Evolutionary conservation across 92 coral and sea anemone genomes (phyloP).

Genomic region (Epizoanthus ramosus): DNA sequence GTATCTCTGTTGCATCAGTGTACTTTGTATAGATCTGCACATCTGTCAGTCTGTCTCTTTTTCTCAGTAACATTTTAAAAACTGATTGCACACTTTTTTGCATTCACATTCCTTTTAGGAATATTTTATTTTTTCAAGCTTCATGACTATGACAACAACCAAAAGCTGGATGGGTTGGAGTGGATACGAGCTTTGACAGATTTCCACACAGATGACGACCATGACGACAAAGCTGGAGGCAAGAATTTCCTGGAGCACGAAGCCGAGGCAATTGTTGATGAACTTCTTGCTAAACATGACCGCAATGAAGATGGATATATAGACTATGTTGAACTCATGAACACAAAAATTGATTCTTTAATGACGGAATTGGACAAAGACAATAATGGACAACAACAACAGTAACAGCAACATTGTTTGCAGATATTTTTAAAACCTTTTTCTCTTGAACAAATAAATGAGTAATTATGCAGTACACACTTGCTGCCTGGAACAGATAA

Average conservation of each 20-base stretch:
- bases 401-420: slow-evolving; percentile 13
- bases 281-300: slow-evolving; percentile 90
- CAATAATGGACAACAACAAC: slow-evolving; percentile 24
- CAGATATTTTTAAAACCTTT: not conserved
- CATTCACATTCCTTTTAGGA: slow-evolving; percentile 51
- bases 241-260: slow-evolving; percentile 78
- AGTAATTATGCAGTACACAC: not conserved
- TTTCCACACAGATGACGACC: slow-evolving; percentile 59
- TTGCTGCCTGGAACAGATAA: not conserved
- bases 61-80: too few species aligned
- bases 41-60: not conserved
- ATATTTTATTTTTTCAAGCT: slow-evolving; percentile 94
- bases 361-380: slow-evolving; percentile 86
- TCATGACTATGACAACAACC: slow-evolving; percentile 93
- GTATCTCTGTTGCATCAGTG: too few species aligned
- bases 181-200: slow-evolving; percentile 85
- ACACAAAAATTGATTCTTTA: slow-evolving; percentile 71
- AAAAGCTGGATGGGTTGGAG: slow-evolving; percentile 94
- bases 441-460: not conserved
- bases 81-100: not conserved
- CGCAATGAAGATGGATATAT: slow-evolving; percentile 82
- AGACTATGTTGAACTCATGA: slow-evolving; percentile 87
- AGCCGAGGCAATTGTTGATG: slow-evolving; percentile 85
- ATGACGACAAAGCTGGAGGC: slow-evolving; percentile 68
- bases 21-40: not conserved